Evolutionary conservation across 1,140 invertebrate genomes (phyloP).

Genomic region (Heliconius himera): DNA sequence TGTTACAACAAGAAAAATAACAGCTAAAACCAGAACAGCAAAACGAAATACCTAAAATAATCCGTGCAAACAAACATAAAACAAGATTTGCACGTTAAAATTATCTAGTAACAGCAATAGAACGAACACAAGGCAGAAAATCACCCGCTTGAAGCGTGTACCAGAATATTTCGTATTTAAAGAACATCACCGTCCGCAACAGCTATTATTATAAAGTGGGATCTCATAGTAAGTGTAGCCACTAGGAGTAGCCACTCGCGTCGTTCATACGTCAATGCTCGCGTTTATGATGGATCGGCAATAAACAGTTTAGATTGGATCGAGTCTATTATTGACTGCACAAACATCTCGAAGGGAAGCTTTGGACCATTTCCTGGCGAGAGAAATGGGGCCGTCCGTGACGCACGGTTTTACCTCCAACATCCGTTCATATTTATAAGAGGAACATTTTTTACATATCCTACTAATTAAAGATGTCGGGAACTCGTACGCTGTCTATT

Average conservation of each 20-base stretch:
- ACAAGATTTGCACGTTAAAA: not conserved
- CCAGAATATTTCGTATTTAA: conserved; percentile 9
- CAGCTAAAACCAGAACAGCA: not conserved
- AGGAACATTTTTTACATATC: conserved; percentile 54
- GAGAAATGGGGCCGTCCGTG: conserved; percentile 73
- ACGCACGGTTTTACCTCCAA: conserved; percentile 71
- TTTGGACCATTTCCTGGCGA: conserved; percentile 73
- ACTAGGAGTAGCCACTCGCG: not conserved
- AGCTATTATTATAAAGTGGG: conserved; percentile 31
- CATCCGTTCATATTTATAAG: conserved; percentile 68
- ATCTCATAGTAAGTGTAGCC: conserved; percentile 9
- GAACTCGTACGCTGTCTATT: conserved; percentile 35
- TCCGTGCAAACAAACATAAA: not conserved
- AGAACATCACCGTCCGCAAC: conserved; percentile 22
- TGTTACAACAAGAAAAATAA: too few relatives aligned
- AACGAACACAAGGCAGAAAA: not conserved
- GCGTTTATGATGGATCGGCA: conserved; percentile 51
- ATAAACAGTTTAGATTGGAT: conserved; percentile 62
- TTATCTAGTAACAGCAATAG: not conserved
- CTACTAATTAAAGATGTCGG: conserved; percentile 49
- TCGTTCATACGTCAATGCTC: conserved; percentile 31
- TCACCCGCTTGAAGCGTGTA: not conserved
- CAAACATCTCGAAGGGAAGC: conserved; percentile 75
- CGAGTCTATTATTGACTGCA: conserved; percentile 76
- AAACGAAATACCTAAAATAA: not conserved